Evolutionary conservation across 2,113 vertebrate genomes (phyloP), one percentile per base, ranked within the genome.

Genomic region (Tenebrosternarchus preto): DNA sequence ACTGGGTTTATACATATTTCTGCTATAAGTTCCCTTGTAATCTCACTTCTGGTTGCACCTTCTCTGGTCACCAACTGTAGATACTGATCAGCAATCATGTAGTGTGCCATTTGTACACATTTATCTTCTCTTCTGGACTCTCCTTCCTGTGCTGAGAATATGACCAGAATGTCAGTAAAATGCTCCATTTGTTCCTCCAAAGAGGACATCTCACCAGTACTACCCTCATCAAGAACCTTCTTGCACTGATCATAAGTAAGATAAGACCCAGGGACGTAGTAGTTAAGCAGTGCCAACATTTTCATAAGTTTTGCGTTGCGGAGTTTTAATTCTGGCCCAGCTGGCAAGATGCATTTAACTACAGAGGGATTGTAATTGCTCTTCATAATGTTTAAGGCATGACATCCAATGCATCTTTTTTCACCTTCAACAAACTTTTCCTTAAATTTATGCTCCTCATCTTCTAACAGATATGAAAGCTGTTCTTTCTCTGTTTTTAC

Each of bases 341-440:
- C 1, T 0, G 24, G 9, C 0, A 2, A 22, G 27, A 88, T 60
- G n/a, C 0, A 16, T 16, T 0, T 0, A 66, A 80, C 0, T 1
- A 83, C 80, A 0, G 19, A 1, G 43, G 20, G 0, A 43, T 67
- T 36, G 55, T 85, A 87, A 74, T 81, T 66, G 0, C 27, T 79
- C 73, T 76, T 66, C 53, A 90, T 83, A 17, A 90, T 85, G 11
- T 88, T 85, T 66, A 88, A 88, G 4, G 85, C 87, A 69, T 90
- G 4, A 86, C 87, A 0, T n/a, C 46, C 1, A 1, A 8, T 9
- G 53, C 73, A 27, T 22, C 0, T 77, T 27, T 0, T 72, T 0
- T 0, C 0, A 3, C 0, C 76, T 5, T 50, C 68, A 2, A 20
- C 0, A 5, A 33, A 66, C 19, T 87, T 85, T 15, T 77, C 1